A percentile compares a stretch with the other conserved stretches of the same genome.
Conservation (phyloP, 2,113 vertebrate genomes). For the Hystrix cristata region DNA sequence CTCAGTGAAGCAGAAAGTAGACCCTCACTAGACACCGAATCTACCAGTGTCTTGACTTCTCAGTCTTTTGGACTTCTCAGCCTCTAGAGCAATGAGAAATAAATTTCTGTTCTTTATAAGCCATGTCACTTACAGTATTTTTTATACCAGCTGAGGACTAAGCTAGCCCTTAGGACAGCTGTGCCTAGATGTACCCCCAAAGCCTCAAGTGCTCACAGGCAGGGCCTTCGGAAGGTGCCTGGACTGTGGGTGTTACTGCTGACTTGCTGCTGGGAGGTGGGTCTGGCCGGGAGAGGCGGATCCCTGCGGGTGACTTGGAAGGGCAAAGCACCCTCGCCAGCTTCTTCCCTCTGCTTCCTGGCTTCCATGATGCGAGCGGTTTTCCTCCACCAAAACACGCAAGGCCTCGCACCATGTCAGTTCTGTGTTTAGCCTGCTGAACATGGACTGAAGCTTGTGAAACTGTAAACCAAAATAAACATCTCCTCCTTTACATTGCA, state of each 20-base stretch:
- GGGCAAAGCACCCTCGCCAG: too few relatives aligned
- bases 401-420: too few relatives aligned
- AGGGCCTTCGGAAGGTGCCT: neutral
- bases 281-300: too few relatives aligned
- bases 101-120: neutral
- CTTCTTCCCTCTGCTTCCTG: too few relatives aligned
- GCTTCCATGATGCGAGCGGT: too few relatives aligned
- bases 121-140: neutral
- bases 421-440: too few relatives aligned
- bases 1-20: neutral
- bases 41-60: neutral
- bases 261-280: too few relatives aligned
- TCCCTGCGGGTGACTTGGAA: too few relatives aligned
- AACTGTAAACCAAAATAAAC: too few relatives aligned
- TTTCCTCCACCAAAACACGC: too few relatives aligned
- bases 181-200: neutral
- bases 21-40: neutral
- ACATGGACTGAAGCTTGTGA: too few relatives aligned
- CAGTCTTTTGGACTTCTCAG: neutral
- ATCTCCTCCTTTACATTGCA: neutral
- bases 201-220: neutral
- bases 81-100: neutral
- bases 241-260: neutral
- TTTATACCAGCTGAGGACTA: neutral
- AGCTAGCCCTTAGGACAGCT: neutral